Evolutionary conservation across 2,888 invertebrate genomes (phyloP), one percentile per base, ranked within the genome.

Genomic region (Pantelozetes paolii): DNA sequence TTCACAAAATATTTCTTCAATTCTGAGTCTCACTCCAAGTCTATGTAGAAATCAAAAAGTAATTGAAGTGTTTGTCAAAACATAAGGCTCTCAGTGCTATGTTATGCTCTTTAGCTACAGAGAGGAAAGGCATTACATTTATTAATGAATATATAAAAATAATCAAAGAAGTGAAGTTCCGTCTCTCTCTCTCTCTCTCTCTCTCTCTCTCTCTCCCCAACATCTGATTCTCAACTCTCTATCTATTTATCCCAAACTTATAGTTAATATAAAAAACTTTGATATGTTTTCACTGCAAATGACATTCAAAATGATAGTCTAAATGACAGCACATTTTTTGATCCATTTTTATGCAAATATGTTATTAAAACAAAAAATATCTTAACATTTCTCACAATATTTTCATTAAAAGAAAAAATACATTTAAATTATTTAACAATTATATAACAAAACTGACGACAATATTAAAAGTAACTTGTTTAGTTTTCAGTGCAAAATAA

Each of bases 91-190:
- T 15, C 45, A 45, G 11, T 45, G 45, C n/a, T 45, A 6, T 45
- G 45, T 15, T 9, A 6, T 9, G 18, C 15, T 15, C 2, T 45
- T 15, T 8, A 54, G 54, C 9, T 23, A 18, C 54, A 54, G 23
- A 45, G 36, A 36, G 36, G 36, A 23, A 54, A 54, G 6, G 54
- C 23, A 54, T 54, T 20, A 20, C 18, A 9, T 20, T 54, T 54
- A 45, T 20, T 54, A 54, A 26, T 20, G 54, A 54, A 20, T 20
- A 20, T 20, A 54, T 8, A 54, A 54, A 54, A 54, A 54, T 54
- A 54, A 54, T 54, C 54, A 54, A 54, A 54, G 50, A 54, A 54
- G 54, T 54, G 23, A 23, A 54, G 54, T 20, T 54, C 54, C 54
- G 54, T 54, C 18, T 26, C 8, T 26, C 20, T 50, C 54, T 26